Evolutionary conservation across 2,888 invertebrate species (phyloP).

Genomic region (Lycophotia porphyrea): DNA sequence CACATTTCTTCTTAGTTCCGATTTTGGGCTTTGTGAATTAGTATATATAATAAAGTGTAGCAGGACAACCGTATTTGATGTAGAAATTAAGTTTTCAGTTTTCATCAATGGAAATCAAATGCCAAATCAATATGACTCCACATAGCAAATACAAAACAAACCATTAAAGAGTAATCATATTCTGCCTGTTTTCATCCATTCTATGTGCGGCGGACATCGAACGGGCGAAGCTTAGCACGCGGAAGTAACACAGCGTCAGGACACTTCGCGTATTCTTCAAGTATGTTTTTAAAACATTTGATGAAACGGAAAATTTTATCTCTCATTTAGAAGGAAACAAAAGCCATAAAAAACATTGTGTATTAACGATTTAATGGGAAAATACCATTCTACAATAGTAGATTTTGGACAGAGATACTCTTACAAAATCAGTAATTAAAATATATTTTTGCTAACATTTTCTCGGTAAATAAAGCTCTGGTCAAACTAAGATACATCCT

Average conservation of each 20-base stretch:
- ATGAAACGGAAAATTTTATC: neutral
- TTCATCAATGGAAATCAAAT: neutral
- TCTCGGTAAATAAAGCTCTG: neutral
- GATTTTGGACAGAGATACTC: no score
- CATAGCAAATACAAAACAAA: no score
- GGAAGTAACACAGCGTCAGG: neutral
- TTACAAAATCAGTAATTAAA: neutral
- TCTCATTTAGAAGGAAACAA: neutral
- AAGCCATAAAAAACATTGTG: neutral
- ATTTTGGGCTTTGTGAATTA: constrained; percentile 28
- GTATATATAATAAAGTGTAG: neutral
- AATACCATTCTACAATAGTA: neutral
- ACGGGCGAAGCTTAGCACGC: neutral
- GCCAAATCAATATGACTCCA: no score
- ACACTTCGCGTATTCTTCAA: neutral
- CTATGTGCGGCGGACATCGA: neutral
- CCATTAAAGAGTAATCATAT: no score
- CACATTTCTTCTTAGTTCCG: constrained; percentile 17
- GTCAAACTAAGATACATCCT: no score
- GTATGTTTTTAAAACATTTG: neutral
- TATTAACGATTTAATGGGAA: neutral
- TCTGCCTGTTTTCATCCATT: neutral
- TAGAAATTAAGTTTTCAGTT: neutral
- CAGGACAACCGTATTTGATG: neutral
- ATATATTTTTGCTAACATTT: neutral